Base-by-base conservation (phyloP, 2,113 vertebrate species). In the Megaleporinus macrocephalus region DNA sequence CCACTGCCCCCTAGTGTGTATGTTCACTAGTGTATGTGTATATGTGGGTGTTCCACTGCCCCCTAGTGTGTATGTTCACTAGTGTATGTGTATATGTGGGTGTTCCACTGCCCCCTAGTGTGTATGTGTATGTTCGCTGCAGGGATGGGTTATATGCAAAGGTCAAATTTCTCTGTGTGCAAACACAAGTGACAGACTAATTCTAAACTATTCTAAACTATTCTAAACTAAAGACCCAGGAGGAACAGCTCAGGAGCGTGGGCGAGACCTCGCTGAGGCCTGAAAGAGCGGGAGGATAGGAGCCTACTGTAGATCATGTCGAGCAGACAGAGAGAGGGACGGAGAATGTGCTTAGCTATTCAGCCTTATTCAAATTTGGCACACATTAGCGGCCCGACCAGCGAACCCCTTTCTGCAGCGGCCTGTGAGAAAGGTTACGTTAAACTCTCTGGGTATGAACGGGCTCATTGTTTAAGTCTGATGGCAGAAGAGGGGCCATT, bases 361-460 rank as follows among this genome's bases (percentile, higher is more conserved):
- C 49, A 73, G 9, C 29, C 36, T 47, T 33, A 81, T 78, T 74
- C 66, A 41, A 85, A 85, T 81, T 13, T 78, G 41, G 51, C 57
- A 78, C n/a, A 47, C 49, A 73, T 69, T 55, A 26, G 49, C 44
- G 26, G 47, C 47, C 70, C 0, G 62, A 75, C 72, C 72, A 75
- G 24, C 47, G 72, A 81, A 75, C n/a, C 62, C 71, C 57, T 18
- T 75, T 75, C 72, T 68, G 72, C 16, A 55, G 49, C 1, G 22
- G 66, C 70, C 22, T 36, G 83, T 26, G 68, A 73, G 83, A 57
- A 62, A 65, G 73, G 73, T 77, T 76, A 81, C 83, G 73, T 66
- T 81, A 77, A 59, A 65, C 12, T 76, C 61, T 30, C 14, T 0
- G 27, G 36, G 65, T 15, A 73, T 81, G 79, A 84, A 80, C 26